Evolutionary conservation across 2,888 invertebrate genomes (phyloP), one percentile per base, ranked within the genome.

Genomic region (Mythimna ferrago): DNA sequence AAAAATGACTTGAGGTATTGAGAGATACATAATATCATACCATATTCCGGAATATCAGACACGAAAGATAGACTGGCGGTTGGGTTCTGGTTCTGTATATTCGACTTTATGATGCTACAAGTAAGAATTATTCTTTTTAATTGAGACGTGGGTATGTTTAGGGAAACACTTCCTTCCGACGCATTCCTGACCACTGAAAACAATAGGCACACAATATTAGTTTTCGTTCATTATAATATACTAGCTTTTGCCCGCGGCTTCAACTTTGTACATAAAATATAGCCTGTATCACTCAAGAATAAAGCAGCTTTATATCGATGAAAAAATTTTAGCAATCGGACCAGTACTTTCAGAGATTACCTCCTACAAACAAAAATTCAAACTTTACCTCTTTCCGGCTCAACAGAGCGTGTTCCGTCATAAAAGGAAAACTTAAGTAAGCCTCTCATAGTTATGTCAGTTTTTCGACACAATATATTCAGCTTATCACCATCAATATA

Each of bases 391-490:
- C 26, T 26, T n/a, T n/a, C n/a, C n/a, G n/a, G n/a, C n/a, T n/a
- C n/a, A n/a, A n/a, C n/a, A 26, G 26, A 2, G 26, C n/a, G n/a
- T 53, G n/a, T 9, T 10, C 19, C 3, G n/a, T 53, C 9, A 53
- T 53, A 0, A 53, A 10, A n/a, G 2, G 60, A 64, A 11, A 0
- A 53, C 7, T 3, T 0, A 1, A 79, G 6, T 4, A 1, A 0
- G 44, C 73, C 63, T 11, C 0, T 16, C 16, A 11, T 6, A 10
- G 2, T 26, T 1, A 14, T 3, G 14, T 48, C 35, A 11, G 3
- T 44, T 32, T 64, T 77, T 35, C 21, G 53, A 44, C 80, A 78
- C 0, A 41, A 64, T 2, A 80, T n/a, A 44, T 44, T 64, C 2
- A 80, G 14, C 9, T 6, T 0, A 2, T 64, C 66, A 11, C 35